A percentile compares a stretch with the other conserved stretches of the same genome.
These are phyloP conservation scores for Psococerastis gibbosa DNA, from an alignment of 2,888 invertebrate genomes.

Conservation along the genomic window DNA sequence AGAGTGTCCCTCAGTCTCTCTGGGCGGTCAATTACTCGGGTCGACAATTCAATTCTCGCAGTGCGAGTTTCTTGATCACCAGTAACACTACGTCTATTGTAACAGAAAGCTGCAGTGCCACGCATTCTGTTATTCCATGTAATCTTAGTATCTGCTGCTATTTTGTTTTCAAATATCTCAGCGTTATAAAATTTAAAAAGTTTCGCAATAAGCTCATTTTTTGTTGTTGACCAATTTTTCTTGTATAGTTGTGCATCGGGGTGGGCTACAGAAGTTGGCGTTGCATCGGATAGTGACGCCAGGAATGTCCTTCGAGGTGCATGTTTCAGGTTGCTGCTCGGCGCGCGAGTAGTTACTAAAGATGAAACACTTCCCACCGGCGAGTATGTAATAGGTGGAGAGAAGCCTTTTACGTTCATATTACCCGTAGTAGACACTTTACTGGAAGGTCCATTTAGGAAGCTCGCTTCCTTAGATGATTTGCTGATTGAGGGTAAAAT, in stretches of 20 bases:
- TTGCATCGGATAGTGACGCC: too few relatives aligned
- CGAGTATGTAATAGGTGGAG: too few relatives aligned
- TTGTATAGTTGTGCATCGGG: conserved; percentile 46
- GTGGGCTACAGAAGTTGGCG: too few relatives aligned
- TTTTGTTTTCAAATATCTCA: conserved; percentile 44
- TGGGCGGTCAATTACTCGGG: conserved; percentile 64
- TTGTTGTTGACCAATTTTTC: conserved; percentile 43
- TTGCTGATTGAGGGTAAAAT: too few relatives aligned
- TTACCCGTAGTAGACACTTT: too few relatives aligned
- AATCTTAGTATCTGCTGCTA: conserved; percentile 46
- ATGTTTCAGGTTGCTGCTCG: too few relatives aligned
- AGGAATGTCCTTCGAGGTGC: too few relatives aligned
- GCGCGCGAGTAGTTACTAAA: too few relatives aligned
- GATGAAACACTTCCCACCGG: too few relatives aligned
- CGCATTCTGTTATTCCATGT: conserved; percentile 66
- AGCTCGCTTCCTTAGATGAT: too few relatives aligned
- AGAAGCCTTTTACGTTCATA: too few relatives aligned
- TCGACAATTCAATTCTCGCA: conserved; percentile 54
- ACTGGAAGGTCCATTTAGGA: too few relatives aligned
- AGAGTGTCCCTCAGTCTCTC: conserved; percentile 76
- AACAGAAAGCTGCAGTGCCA: conserved; percentile 60
- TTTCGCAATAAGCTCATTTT: conserved; percentile 41
- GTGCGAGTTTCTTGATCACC: conserved; percentile 32
- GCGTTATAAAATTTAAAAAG: conserved; percentile 57
- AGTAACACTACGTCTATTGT: conserved; percentile 26